These are phyloP conservation scores for Margaritifera margaritifera DNA, from an alignment of 2,888 invertebrate genomes.

Conservation along the genomic window DNA sequence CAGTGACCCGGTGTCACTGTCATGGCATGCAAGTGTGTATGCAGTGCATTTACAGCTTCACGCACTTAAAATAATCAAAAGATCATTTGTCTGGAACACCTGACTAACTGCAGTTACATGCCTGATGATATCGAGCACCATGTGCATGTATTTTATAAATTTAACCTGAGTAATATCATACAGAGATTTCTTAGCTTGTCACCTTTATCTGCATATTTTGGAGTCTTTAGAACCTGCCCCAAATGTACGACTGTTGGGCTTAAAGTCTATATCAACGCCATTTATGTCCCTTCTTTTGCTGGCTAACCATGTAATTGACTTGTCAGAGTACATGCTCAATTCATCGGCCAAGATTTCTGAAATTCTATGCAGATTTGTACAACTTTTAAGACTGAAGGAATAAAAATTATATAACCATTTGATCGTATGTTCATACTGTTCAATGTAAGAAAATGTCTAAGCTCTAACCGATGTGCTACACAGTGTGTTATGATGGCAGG, in stretches of 20 bases:
- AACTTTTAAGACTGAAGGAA: constrained; percentile 22
- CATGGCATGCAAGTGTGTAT: constrained; percentile 17
- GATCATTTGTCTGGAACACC: constrained; percentile 14
- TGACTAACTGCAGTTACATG: constrained; percentile 13
- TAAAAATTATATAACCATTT: constrained; percentile 23
- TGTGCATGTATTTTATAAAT: constrained; percentile 24
- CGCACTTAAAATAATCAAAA: constrained; percentile 13
- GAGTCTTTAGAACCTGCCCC: constrained; percentile 11
- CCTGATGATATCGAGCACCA: constrained; percentile 20
- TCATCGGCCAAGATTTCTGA: constrained; percentile 12
- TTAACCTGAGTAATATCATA: constrained; percentile 12
- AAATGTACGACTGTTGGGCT: constrained; percentile 18
- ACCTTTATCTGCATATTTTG: constrained; percentile 16
- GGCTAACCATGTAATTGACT: constrained; percentile 21
- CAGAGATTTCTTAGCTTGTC: constrained; percentile 18
- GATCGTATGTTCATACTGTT: constrained; percentile 20
- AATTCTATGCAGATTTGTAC: too few relatives aligned
- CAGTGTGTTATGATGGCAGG: too few relatives aligned
- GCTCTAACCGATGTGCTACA: too few relatives aligned
- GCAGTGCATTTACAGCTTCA: constrained; percentile 20
- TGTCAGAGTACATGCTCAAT: constrained; percentile 14
- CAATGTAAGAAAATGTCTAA: constrained; percentile 19
- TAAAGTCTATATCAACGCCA: constrained; percentile 12
- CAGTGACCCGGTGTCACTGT: constrained; percentile 19
- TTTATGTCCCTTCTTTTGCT: constrained; percentile 14